These are phyloP conservation scores for Alfaro cultratus DNA, from an alignment of 2,797 vertebrate species.

Conservation along the genomic window DNA sequence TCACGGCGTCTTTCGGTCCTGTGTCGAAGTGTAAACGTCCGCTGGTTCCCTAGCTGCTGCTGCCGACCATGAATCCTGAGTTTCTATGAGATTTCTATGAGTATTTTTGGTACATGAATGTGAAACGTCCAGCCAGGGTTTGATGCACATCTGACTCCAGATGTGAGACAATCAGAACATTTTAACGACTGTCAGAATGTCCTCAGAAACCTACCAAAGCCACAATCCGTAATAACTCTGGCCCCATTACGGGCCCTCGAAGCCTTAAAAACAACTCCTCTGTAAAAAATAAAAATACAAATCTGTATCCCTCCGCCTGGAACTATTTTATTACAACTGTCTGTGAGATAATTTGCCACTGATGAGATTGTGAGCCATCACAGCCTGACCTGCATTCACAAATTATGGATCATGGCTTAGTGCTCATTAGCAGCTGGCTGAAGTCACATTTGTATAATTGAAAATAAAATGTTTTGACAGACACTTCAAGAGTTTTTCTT, in stretches of 20 bases:
- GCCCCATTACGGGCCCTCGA: conserved; percentile 33
- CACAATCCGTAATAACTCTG: conserved; percentile 66
- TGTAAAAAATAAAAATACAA: conserved; percentile 17
- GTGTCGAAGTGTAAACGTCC: conserved; percentile 74
- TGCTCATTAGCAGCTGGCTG: conserved; percentile 64
- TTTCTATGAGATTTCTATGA: conserved; percentile 65
- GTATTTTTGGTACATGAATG: conserved; percentile 78
- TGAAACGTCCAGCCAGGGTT: conserved; percentile 57
- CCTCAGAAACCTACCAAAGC: conserved; percentile 60
- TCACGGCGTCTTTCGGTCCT: conserved; percentile 63
- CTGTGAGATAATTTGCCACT: conserved; percentile 48
- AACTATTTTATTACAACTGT: conserved; percentile 35
- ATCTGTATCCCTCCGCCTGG: conserved; percentile 4
- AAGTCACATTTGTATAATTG: conserved; percentile 69
- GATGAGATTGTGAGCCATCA: conserved; percentile 36
- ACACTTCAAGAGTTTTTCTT: conserved; percentile 9
- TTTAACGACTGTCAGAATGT: conserved; percentile 61
- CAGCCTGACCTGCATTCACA: conserved; percentile 36
- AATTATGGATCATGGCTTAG: conserved; percentile 68
- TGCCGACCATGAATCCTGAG: conserved; percentile 64
- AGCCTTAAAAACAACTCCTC: conserved; percentile 45
- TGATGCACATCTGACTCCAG: conserved; percentile 56
- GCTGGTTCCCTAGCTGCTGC: conserved; percentile 68
- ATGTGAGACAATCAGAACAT: conserved; percentile 72
- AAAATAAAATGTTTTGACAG: conserved; percentile 76